A percentile compares a stretch with the other conserved stretches of the same genome.
Evolutionary conservation across 2,888 invertebrate species (phyloP).

Genomic region (Dioctria rufipes): DNA sequence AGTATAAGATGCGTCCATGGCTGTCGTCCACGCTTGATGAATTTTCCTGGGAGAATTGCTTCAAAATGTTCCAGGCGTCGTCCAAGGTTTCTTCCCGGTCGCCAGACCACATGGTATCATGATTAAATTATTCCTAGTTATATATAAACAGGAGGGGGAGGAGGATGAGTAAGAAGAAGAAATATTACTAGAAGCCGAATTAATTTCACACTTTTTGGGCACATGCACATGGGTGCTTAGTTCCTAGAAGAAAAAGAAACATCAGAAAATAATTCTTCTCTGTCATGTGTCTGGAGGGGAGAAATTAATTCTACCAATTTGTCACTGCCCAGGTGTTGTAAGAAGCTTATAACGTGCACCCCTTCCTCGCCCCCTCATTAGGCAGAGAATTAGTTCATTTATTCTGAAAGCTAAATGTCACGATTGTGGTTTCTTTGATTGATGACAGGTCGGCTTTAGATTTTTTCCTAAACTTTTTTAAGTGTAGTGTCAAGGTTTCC

Average conservation of each 20-base stretch:
- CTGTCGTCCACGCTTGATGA: conserved; percentile 48
- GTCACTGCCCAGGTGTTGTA: conserved; percentile 10
- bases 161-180: background rate
- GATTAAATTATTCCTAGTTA: background rate
- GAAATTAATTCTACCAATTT: background rate
- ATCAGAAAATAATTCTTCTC: too few species aligned
- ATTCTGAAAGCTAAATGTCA: conserved; percentile 4
- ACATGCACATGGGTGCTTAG: background rate
- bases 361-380: background rate
- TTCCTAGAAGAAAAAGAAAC: background rate
- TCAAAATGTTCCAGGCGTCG: background rate
- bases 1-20: background rate
- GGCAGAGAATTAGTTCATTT: background rate
- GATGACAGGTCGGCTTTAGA: conserved; percentile 4
- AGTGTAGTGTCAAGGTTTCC: background rate
- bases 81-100: background rate
- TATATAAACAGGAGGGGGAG: too few species aligned
- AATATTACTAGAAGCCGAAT: conserved; percentile 41
- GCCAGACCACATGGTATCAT: background rate
- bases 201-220: conserved; percentile 54
- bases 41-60: conserved; percentile 54
- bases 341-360: background rate
- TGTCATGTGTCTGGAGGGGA: background rate
- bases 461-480: background rate
- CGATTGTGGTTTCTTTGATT: background rate